phyloP scores from a whole-genome alignment of 2,113 vertebrate genomes.

The Gopherus flavomarginatus region DNA sequence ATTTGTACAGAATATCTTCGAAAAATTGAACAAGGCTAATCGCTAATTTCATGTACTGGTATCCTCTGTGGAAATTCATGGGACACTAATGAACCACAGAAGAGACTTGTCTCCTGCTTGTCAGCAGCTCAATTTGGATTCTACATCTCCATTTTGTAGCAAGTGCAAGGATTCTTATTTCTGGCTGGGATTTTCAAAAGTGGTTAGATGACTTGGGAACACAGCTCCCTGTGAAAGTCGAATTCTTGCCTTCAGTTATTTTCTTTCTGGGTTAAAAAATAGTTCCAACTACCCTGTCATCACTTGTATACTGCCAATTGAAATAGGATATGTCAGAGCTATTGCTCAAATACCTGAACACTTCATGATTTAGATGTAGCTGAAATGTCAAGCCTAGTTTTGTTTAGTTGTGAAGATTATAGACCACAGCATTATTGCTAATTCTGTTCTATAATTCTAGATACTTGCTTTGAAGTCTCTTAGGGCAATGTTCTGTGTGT shows the following conservation, averaged over 20 bases:
- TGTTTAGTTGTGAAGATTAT: neutral
- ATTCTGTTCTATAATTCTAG: neutral
- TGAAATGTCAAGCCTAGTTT: neutral
- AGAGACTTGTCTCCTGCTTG: neutral
- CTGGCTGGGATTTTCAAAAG: neutral
- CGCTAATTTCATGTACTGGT: neutral
- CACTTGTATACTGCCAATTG: too few species aligned
- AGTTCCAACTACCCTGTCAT: neutral
- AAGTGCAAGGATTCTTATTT: neutral
- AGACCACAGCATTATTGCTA: neutral
- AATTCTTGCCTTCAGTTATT: neutral
- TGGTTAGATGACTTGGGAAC: neutral
- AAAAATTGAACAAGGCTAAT: neutral
- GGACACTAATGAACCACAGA: neutral
- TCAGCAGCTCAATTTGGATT: neutral
- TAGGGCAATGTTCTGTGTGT: neutral
- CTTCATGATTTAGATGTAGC: neutral
- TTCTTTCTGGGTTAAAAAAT: neutral
- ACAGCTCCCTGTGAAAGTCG: neutral
- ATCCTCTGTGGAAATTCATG: neutral
- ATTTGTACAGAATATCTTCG: neutral
- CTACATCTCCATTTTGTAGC: neutral
- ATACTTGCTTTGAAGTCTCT: neutral
- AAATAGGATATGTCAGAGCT: neutral
- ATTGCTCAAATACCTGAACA: neutral